A percentile compares a stretch with the other conserved stretches of the same genome.
Evolutionary conservation across 2,797 vertebrate genomes (phyloP).

Genomic region (Leuciscus waleckii): DNA sequence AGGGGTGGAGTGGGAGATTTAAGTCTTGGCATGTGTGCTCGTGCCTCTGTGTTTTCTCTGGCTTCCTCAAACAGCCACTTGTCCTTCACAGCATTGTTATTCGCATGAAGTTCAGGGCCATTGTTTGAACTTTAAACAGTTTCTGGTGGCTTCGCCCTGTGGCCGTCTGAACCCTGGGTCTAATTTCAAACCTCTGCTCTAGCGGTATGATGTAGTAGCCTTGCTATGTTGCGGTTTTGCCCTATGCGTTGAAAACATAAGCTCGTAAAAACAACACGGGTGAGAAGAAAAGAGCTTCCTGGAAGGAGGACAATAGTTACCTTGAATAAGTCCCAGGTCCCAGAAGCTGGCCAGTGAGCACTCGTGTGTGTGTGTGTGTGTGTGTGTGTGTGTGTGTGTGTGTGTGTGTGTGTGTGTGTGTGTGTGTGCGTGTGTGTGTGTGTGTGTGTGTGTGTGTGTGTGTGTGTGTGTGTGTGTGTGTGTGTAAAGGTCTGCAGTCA

Average conservation of each 20-base stretch:
- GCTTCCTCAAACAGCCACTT: constrained; percentile 42
- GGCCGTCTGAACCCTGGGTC: constrained; percentile 53
- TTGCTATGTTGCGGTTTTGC: constrained; percentile 57
- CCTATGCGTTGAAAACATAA: constrained; percentile 57
- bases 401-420: no score
- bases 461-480: constrained; percentile 6
- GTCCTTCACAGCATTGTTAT: constrained; percentile 45
- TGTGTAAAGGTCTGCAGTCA: constrained; percentile 65
- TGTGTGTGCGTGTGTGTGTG: no score
- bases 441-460: no score
- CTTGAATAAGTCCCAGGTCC: constrained; percentile 58
- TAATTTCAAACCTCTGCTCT: constrained; percentile 51
- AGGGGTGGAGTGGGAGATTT: constrained; percentile 14
- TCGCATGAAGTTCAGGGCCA: constrained; percentile 41
- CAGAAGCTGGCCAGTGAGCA: constrained; percentile 43
- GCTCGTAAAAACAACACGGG: constrained; percentile 60
- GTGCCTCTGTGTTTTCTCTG: constrained; percentile 43
- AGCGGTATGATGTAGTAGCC: constrained; percentile 49
- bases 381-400: constrained; percentile 26
- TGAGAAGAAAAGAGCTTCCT: constrained; percentile 57
- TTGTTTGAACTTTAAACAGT: constrained; percentile 43
- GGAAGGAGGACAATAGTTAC: constrained; percentile 62
- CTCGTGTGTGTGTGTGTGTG: neutral
- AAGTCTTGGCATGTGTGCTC: constrained; percentile 15
- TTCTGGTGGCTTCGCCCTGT: constrained; percentile 45